A percentile compares a stretch with the other conserved stretches of the same genome.
Evolutionary conservation across 2,797 vertebrate species (phyloP).

Genomic region (Synaphobranchus kaupii): DNA sequence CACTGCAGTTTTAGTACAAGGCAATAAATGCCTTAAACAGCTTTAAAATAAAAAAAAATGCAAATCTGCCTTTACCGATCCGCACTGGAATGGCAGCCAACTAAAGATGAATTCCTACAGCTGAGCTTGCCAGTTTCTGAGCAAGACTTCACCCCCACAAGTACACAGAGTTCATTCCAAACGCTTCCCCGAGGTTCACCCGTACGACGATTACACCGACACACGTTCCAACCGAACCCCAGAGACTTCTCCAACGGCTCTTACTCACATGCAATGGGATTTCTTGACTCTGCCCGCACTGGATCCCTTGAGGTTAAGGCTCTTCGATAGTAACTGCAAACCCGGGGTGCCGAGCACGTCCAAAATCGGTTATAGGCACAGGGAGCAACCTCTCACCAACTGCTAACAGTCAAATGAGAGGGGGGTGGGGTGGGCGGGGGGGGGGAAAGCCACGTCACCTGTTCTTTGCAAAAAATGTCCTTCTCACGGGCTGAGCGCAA

Average conservation of each 20-base stretch:
- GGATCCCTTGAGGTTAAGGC: neutral
- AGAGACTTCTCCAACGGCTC: neutral
- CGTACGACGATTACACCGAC: neutral
- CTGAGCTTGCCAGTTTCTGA: neutral
- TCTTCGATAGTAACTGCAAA: neutral
- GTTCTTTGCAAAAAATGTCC: constrained; percentile 30
- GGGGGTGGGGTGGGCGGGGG: no score
- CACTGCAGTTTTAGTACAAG: neutral
- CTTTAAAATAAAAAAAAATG: constrained; percentile 26
- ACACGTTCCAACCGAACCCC: neutral
- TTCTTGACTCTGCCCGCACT: neutral
- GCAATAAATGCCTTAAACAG: constrained; percentile 30
- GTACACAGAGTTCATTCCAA: no score
- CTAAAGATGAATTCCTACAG: neutral
- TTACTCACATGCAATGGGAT: neutral
- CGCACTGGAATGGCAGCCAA: neutral
- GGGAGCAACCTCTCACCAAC: neutral
- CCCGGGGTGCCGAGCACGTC: neutral
- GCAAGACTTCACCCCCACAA: neutral
- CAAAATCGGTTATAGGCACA: no score
- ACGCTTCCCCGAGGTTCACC: neutral
- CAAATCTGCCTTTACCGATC: neutral
- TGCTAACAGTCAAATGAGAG: neutral
- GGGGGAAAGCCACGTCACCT: constrained; percentile 27
- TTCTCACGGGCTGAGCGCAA: constrained; percentile 49